These are phyloP conservation scores for Phoeniculus purpureus DNA, from an alignment of 2,797 vertebrate genomes.

Conservation along the genomic window DNA sequence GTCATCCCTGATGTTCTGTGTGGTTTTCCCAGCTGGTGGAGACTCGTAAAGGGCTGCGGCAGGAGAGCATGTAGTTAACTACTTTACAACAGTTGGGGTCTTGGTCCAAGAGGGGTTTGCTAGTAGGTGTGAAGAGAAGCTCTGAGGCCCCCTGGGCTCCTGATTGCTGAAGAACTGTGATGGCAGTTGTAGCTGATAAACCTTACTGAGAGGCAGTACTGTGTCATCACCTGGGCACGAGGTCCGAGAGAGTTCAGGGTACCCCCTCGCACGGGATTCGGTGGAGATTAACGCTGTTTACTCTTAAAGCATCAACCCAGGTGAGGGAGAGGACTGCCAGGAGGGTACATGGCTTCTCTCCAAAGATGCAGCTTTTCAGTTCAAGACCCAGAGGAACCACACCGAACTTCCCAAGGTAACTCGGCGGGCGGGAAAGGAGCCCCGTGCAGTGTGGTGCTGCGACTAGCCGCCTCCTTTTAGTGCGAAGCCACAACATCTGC, in stretches of 20 bases:
- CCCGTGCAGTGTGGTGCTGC: not conserved
- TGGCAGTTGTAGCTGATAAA: not conserved
- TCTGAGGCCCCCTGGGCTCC: not conserved
- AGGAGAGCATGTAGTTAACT: not conserved
- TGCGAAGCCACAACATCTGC: not conserved
- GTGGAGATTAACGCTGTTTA: not conserved
- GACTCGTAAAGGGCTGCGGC: not conserved
- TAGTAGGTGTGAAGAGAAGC: not conserved
- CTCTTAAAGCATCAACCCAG: not conserved
- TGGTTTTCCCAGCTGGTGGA: conserved; percentile 4
- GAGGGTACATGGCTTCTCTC: not conserved
- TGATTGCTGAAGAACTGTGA: not conserved
- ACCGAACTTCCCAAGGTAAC: not conserved
- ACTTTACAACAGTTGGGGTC: not conserved
- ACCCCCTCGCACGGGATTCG: not conserved
- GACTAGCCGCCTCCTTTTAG: not conserved
- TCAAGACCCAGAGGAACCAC: not conserved
- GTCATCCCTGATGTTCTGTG: too few relatives aligned
- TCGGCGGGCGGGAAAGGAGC: not conserved
- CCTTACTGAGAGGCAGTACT: not conserved
- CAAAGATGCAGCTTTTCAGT: not conserved
- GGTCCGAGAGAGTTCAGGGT: not conserved
- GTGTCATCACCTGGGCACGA: not conserved
- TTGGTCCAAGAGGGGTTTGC: not conserved
- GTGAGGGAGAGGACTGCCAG: not conserved